Percentiles rank a stretch among this genome's conserved stretches.
These are phyloP conservation scores for Darevskia nairensis DNA, from an alignment of 2,797 vertebrate species.

Conservation along the genomic window DNA sequence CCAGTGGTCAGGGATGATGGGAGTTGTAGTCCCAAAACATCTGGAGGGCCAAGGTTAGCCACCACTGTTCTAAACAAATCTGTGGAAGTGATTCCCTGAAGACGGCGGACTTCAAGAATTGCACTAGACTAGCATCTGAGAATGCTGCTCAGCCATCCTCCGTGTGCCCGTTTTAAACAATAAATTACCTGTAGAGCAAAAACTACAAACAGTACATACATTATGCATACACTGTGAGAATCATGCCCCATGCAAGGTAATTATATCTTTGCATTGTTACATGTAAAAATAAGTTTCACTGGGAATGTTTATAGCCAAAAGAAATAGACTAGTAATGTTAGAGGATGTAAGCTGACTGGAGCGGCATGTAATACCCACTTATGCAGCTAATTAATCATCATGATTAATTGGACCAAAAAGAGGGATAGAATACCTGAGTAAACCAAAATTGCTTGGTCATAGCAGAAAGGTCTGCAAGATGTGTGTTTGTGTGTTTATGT, in stretches of 20 bases:
- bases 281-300: background rate
- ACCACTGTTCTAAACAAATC: background rate
- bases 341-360: conserved; percentile 14
- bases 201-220: conserved; percentile 13
- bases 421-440: conserved; percentile 64
- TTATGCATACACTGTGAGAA: background rate
- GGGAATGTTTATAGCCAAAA: conserved; percentile 20
- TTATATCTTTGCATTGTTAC: background rate
- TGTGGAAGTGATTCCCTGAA: background rate
- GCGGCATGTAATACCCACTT: conserved; percentile 58
- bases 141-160: background rate
- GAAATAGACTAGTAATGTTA: conserved; percentile 38
- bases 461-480: conserved; percentile 54
- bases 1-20: too few species aligned
- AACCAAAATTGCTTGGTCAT: conserved; percentile 65
- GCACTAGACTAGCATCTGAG: conserved; percentile 39
- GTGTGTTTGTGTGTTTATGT: conserved; percentile 8
- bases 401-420: conserved; percentile 68
- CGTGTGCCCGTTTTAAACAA: background rate
- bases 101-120: conserved; percentile 22
- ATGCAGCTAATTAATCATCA: conserved; percentile 63
- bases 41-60: too few species aligned
- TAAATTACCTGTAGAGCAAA: conserved; percentile 35
- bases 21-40: too few species aligned
- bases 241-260: background rate